Evolutionary conservation across 2,888 invertebrate species (phyloP), one percentile per base, ranked within the genome.

Genomic region (Brenthis ino): DNA sequence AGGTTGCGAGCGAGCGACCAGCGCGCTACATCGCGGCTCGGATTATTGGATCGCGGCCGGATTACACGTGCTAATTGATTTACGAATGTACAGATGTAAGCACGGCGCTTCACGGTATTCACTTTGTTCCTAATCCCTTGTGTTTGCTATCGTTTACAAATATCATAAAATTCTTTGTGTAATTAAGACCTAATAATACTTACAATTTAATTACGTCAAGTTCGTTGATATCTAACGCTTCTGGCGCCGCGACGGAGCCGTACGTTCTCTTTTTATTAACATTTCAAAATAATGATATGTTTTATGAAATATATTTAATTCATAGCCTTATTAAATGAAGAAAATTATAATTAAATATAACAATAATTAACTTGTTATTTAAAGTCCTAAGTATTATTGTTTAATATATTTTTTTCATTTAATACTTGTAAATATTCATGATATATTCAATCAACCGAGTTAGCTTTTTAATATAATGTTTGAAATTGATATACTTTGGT

Each of bases 31-130:
- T 20, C 3, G 5, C 51, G 14, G 53, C 47, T 16, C 37, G 50
- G 28, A 54, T 61, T 61, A 67, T 61, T 61, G 67, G 67, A 60
- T 67, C 61, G 61, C 20, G 14, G 48, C 20, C 55, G 67, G 67
- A 67, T 67, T 67, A 67, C n/a, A 24, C 51, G 28, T 14, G 20
- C 48, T 67, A 67, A 67, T 67, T 61, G 33, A 67, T 67, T 67
- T 67, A 67, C 16, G 14, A 55, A 54, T 57, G 58, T 53, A 53
- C 53, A 28, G 14, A 33, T 50, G 48, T 56, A 33, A 57, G 64
- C 56, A 24, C 54, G 11, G 12, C 14, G 53, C 58, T 58, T 33
- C 51, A 53, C 13, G 13, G 58, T 47, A 58, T 60, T 60, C 28
- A 60, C 6, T 58, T 20, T 14, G 51, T 2, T 58, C 43, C 43